Conservation (phyloP, 1,140 invertebrate species). For the Hyphantria cunea region DNA sequence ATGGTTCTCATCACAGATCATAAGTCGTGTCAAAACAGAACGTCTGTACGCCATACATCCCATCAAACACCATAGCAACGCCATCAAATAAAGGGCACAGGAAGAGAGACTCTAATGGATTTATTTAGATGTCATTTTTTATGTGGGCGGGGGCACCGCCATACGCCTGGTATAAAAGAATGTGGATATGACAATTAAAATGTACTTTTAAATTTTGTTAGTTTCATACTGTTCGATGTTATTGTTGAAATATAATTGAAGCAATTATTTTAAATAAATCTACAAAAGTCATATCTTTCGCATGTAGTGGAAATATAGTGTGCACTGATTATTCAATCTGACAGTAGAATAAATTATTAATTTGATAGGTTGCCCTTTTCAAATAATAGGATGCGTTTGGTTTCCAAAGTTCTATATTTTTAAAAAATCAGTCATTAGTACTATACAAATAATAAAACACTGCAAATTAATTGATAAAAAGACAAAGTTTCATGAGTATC, state of each 20-base stretch:
- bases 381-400: too few species aligned
- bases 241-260: slow-evolving; percentile 4
- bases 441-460: too few species aligned
- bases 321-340: too few species aligned
- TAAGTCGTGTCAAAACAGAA: slow-evolving; percentile 70
- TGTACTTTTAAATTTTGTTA: not conserved
- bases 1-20: slow-evolving; percentile 73
- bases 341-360: too few species aligned
- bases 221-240: not conserved
- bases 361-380: too few species aligned
- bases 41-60: slow-evolving; percentile 33
- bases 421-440: too few species aligned
- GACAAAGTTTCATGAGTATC: too few species aligned
- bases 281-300: too few species aligned
- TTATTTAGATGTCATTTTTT: slow-evolving; percentile 82
- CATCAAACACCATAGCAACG: slow-evolving; percentile 3
- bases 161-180: slow-evolving; percentile 51
- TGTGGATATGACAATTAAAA: slow-evolving; percentile 48
- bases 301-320: too few species aligned
- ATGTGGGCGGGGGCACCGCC: slow-evolving; percentile 76
- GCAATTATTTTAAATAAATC: too few species aligned
- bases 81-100: slow-evolving; percentile 67
- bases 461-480: too few species aligned
- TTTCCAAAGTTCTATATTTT: too few species aligned
- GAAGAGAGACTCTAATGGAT: slow-evolving; percentile 75